A percentile compares a stretch with the other conserved stretches of the same genome.
These are phyloP conservation scores for Stramonita haemastoma DNA, from an alignment of 2,888 invertebrate genomes.

Conservation along the genomic window DNA sequence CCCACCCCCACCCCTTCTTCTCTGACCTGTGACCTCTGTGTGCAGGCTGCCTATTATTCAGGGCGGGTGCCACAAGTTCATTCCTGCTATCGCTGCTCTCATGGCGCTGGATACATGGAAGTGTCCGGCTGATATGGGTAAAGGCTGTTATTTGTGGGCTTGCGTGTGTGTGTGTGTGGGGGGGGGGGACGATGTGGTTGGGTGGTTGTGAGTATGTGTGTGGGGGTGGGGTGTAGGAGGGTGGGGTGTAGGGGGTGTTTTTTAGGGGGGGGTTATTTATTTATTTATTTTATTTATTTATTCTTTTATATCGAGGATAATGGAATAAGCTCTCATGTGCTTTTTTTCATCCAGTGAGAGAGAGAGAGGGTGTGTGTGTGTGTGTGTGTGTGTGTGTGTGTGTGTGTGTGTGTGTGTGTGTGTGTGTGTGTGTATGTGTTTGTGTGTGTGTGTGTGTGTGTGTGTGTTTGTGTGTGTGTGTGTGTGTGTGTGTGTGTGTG, in stretches of 20 bases:
- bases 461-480: not conserved
- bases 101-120: slow-evolving; percentile 65
- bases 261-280: not conserved
- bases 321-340: too few species aligned
- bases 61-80: slow-evolving; percentile 70
- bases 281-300: not conserved
- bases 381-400: not conserved
- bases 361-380: too few species aligned
- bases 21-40: not conserved
- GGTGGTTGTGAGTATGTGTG: not conserved
- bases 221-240: not conserved
- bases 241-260: not conserved
- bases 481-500: not conserved
- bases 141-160: not conserved
- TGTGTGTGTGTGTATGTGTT: not conserved
- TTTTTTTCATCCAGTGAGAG: too few species aligned
- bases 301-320: too few species aligned
- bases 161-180: not conserved
- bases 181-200: not conserved
- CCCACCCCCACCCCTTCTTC: too few species aligned
- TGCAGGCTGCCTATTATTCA: slow-evolving; percentile 67
- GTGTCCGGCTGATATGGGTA: slow-evolving; percentile 59
- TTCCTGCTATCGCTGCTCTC: slow-evolving; percentile 65
- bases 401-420: not conserved
- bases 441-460: not conserved